Conservation (phyloP, 2,797 vertebrate species). For the Peromyscus nudipes region DNA sequence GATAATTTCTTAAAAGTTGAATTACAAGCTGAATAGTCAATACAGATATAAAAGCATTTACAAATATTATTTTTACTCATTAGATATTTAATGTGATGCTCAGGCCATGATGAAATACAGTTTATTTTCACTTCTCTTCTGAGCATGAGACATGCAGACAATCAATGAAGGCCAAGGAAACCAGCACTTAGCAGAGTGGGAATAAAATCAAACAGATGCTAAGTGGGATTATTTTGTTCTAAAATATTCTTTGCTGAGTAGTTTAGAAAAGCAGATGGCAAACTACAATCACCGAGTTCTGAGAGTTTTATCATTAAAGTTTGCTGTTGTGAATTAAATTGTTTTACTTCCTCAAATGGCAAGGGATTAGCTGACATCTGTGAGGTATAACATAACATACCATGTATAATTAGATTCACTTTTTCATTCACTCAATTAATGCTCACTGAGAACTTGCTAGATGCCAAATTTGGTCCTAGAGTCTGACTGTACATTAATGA, state of each 20-base stretch:
- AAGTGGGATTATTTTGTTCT: slow-evolving; percentile 37
- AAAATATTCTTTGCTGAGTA: slow-evolving; percentile 41
- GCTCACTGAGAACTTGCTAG: not conserved
- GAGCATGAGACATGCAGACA: not conserved
- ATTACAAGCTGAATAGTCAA: not conserved
- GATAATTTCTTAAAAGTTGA: not conserved
- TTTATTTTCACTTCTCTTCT: slow-evolving; percentile 25
- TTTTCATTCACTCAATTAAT: slow-evolving; percentile 49
- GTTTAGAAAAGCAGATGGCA: slow-evolving; percentile 53
- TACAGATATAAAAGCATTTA: not conserved
- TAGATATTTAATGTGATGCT: not conserved
- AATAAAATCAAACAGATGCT: slow-evolving; percentile 20
- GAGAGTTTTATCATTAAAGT: not conserved
- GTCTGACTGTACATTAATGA: not conserved
- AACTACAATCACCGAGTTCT: not conserved
- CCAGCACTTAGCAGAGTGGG: not conserved
- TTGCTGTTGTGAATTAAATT: not conserved
- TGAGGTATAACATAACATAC: not conserved
- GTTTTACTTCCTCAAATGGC: slow-evolving; percentile 5
- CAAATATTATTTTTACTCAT: slow-evolving; percentile 15
- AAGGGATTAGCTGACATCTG: slow-evolving; percentile 20
- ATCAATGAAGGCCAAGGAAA: not conserved
- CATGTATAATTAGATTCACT: not conserved
- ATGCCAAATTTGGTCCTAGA: not conserved
- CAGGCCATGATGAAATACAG: not conserved